Percentiles rank a stretch among this genome's conserved stretches.
These are phyloP conservation scores for Crypturellus undulatus DNA, from an alignment of 2,113 vertebrate species.

Conservation along the genomic window DNA sequence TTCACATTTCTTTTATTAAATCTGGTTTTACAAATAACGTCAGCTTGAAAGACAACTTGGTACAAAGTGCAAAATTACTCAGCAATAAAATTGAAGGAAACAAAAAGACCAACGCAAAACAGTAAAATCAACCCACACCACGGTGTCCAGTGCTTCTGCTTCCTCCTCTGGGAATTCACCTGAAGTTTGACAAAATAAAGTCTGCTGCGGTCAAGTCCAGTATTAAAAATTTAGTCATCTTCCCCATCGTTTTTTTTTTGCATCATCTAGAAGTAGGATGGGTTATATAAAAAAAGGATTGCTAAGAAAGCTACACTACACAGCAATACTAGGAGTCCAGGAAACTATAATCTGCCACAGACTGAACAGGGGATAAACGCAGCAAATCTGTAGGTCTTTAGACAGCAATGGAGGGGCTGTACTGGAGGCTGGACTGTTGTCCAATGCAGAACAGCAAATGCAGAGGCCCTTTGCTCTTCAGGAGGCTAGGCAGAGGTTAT, in stretches of 20 bases:
- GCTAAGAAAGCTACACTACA: background rate
- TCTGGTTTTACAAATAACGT: background rate
- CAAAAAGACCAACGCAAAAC: accelerated
- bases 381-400: background rate
- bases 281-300: background rate
- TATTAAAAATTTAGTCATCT: background rate
- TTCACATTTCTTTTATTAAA: background rate
- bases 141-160: accelerated
- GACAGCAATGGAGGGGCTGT: too few relatives aligned
- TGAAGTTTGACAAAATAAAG: background rate
- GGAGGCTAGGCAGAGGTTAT: background rate
- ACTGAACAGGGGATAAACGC: accelerated
- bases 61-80: background rate
- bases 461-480: background rate
- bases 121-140: background rate
- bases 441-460: accelerated
- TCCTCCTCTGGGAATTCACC: background rate
- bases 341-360: background rate
- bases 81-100: background rate
- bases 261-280: background rate
- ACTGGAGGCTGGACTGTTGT: background rate
- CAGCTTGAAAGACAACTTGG: background rate
- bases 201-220: background rate
- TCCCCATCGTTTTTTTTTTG: background rate
- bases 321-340: accelerated